Percentiles rank a stretch among this genome's conserved stretches.
phyloP scores from a whole-genome alignment of 2,113 vertebrate genomes.

The Amphiprion percula region DNA sequence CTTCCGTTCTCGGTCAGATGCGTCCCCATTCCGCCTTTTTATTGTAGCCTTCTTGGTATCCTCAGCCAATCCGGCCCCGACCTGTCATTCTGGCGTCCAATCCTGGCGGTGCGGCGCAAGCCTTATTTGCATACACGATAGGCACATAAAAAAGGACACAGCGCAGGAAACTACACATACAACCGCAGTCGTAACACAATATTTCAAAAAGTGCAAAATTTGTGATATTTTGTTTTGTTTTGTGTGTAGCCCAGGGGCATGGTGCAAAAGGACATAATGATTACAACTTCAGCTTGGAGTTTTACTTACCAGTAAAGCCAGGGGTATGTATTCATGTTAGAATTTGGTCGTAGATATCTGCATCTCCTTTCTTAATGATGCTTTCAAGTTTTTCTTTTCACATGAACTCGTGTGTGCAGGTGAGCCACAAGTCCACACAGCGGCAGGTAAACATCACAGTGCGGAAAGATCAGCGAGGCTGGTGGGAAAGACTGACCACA shows the following conservation, averaged over 20 bases:
- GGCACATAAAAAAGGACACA: no score
- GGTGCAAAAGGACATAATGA: slow-evolving; percentile 96
- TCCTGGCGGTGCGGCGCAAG: no score
- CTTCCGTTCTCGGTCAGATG: no score
- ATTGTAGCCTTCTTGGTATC: no score
- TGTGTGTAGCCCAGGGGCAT: slow-evolving; percentile 89
- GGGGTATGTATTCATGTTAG: slow-evolving; percentile 81
- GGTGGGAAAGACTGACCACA: slow-evolving; percentile 93
- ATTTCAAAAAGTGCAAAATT: neutral
- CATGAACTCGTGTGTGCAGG: slow-evolving; percentile 73
- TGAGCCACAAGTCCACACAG: slow-evolving; percentile 89
- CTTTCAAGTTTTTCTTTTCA: neutral
- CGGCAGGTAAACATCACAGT: slow-evolving; percentile 93
- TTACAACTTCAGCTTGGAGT: slow-evolving; percentile 93
- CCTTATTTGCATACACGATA: no score
- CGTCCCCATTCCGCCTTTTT: no score
- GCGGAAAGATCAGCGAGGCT: slow-evolving; percentile 88
- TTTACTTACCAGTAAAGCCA: slow-evolving; percentile 89
- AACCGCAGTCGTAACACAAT: no score
- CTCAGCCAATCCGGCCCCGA: no score
- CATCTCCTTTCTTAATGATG: neutral
- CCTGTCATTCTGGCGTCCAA: no score
- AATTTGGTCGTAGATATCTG: neutral
- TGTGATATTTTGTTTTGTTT: slow-evolving; percentile 16
- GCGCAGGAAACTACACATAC: no score